Evolutionary conservation across 2,888 invertebrate species (phyloP), one percentile per base, ranked within the genome.

Genomic region (Drosophila prostipennis): DNA sequence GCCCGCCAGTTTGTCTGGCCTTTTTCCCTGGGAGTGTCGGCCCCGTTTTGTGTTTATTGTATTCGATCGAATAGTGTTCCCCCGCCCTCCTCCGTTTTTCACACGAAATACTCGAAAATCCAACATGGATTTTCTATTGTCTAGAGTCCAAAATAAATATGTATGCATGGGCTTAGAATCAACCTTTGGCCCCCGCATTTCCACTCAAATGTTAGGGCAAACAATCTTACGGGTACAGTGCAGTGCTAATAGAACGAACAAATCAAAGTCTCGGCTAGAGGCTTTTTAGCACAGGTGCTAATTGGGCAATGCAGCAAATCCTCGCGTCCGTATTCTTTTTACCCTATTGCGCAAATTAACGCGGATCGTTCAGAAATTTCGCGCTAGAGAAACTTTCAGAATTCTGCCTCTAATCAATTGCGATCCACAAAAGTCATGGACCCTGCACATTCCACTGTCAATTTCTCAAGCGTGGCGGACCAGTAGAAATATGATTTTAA

Each of bases 1-100:
- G 69, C 74, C 84, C 80, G 80, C 82, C 80, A 80, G 71, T 52
- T 52, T 80, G 80, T 80, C 80, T 80, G 82, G 77, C 77, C 61
- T 63, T 64, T 64, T 63, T 63, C 40, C 60, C 49, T 59, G 61
- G 80, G 72, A 72, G 68, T 75, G 70, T 72, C 55, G 49, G 49
- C 68, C 55, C 40, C 39, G 29, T 49, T 72, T 40, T 55, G 49
- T 65, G 55, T 68, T 74, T 56, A 53, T 56, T 64, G 51, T 61
- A 52, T 53, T 56, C 51, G 40, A 53, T 36, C 42, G 52, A 65
- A 55, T 42, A 54, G 59, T 61, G 49, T 52, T 37, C 16, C 29
- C 48, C 53, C 52, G 16, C 36, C 48, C 40, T 26, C 46, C 14
- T 34, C 19, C 42, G 36, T 6, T 40, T 68, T 76, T 77, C 60